Conservation (phyloP, 2,113 vertebrate genomes). For the Rhynchopsitta pachyrhyncha region DNA sequence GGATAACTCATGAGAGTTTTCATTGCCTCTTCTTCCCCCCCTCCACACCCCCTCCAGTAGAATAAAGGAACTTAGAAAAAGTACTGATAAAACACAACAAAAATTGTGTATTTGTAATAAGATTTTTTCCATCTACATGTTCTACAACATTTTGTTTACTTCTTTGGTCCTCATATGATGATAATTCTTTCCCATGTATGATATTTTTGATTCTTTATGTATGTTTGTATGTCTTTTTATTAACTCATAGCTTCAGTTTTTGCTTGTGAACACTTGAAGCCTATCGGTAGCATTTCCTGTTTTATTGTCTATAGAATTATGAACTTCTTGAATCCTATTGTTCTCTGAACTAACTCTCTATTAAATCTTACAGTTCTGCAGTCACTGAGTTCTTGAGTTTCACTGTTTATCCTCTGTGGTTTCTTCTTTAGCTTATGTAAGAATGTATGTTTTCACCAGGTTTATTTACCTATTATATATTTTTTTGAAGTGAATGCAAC, state of each 20-base stretch:
- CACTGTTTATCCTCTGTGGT: not conserved
- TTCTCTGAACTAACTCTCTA: not conserved
- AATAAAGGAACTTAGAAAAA: not conserved
- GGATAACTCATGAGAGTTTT: not conserved
- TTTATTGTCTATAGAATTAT: not conserved
- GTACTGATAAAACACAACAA: not conserved
- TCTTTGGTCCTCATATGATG: not conserved
- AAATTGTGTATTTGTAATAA: not conserved
- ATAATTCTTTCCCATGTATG: not conserved
- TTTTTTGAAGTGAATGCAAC: not conserved
- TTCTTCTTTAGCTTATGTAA: not conserved
- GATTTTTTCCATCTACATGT: not conserved
- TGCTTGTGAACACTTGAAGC: not conserved
- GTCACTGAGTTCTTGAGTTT: not conserved
- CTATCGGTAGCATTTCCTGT: not conserved
- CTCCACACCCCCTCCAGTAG: not conserved
- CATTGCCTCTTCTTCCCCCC: not conserved
- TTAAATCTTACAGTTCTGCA: not conserved
- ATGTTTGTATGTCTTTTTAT: not conserved
- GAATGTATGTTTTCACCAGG: not conserved
- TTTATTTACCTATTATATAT: not conserved
- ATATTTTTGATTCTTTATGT: not conserved
- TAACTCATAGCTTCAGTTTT: not conserved
- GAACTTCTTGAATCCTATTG: not conserved
- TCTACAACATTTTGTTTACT: not conserved